Evolutionary conservation across 2,797 vertebrate species (phyloP).

Genomic region (Clangula hyemalis): DNA sequence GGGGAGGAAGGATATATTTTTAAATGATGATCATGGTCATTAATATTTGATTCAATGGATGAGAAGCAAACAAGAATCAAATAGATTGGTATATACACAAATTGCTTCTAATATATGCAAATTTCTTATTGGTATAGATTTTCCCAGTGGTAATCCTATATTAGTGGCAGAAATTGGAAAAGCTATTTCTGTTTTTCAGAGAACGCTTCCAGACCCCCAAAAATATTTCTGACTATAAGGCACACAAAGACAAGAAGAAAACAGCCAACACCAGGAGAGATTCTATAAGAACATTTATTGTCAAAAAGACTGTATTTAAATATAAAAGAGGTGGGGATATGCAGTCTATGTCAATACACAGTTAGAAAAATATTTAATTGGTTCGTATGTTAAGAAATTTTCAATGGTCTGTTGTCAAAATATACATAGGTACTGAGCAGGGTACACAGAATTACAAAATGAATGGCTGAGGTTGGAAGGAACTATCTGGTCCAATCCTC

Average conservation of each 20-base stretch:
- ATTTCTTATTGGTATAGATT: background rate
- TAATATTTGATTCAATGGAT: background rate
- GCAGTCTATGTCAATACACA: background rate
- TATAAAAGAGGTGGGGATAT: background rate
- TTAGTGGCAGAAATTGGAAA: background rate
- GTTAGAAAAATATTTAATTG: background rate
- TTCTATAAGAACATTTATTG: background rate
- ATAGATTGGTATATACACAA: background rate
- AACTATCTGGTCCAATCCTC: rapidly evolving
- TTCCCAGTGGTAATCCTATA: background rate
- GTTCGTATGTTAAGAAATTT: background rate
- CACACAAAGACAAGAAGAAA: background rate
- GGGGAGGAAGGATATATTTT: rapidly evolving
- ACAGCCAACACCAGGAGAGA: background rate
- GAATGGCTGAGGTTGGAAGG: background rate
- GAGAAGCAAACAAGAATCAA: background rate
- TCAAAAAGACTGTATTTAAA: background rate
- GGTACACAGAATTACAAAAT: background rate
- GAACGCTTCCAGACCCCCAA: background rate
- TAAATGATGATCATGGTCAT: background rate
- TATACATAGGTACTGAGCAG: background rate
- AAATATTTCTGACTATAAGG: background rate
- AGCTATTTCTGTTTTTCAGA: background rate
- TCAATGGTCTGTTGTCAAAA: background rate
- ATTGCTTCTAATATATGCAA: background rate